phyloP scores from a whole-genome alignment of 2,888 invertebrate genomes.

The Cylindroiulus punctatus region DNA sequence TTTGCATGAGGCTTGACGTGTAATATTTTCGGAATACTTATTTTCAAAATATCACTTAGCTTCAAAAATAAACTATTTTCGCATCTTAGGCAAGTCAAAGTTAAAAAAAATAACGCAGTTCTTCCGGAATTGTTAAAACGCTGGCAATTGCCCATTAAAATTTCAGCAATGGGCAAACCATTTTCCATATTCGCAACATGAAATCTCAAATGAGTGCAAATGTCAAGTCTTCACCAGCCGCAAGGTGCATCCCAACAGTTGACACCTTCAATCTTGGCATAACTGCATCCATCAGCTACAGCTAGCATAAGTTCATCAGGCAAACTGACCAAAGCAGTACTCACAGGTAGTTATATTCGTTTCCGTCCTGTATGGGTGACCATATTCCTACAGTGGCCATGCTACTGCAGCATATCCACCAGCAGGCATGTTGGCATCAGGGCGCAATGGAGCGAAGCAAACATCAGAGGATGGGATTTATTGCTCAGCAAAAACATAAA shows the following conservation, averaged over 20 bases:
- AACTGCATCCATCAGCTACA: background rate
- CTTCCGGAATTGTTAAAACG: no score
- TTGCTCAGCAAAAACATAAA: background rate
- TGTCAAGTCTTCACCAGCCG: background rate
- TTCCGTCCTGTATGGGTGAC: slow-evolving; percentile 67
- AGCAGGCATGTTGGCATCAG: background rate
- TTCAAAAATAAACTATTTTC: no score
- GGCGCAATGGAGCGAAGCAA: background rate
- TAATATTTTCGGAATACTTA: no score
- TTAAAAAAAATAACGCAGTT: no score
- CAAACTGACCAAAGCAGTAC: background rate
- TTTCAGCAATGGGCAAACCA: no score
- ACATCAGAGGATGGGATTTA: background rate
- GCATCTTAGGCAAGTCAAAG: no score
- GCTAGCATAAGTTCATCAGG: no score
- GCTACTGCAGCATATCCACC: background rate
- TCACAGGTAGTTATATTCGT: slow-evolving; percentile 50
- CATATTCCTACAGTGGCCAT: slow-evolving; percentile 63
- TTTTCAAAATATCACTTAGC: no score
- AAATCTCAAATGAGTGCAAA: background rate
- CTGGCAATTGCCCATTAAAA: no score
- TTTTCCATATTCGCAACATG: background rate
- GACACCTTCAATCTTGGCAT: background rate
- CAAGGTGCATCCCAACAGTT: background rate
- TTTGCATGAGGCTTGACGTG: no score